phyloP scores from a whole-genome alignment of 2,888 invertebrate genomes.

The Morinoia aosen region DNA sequence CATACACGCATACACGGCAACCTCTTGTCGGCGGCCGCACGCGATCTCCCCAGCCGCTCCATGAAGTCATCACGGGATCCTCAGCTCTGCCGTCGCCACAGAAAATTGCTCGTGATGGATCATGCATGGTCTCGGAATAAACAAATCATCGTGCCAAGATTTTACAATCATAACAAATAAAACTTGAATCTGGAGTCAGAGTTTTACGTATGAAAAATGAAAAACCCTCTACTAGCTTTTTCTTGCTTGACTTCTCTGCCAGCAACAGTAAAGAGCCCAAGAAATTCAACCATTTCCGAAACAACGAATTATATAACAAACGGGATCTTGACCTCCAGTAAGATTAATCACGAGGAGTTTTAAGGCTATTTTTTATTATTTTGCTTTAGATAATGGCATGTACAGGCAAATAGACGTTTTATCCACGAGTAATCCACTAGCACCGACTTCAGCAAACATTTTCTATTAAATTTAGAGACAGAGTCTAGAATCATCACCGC shows the following conservation, averaged over 20 bases:
- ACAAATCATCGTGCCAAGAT: neutral
- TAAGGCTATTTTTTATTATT: too few species aligned
- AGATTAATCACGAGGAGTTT: neutral
- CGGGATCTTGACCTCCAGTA: neutral
- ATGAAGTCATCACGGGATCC: neutral
- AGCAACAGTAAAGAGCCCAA: neutral
- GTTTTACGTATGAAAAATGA: neutral
- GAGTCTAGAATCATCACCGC: too few species aligned
- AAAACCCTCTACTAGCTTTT: neutral
- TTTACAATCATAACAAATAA: neutral
- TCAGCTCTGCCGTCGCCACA: neutral
- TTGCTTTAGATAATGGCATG: neutral
- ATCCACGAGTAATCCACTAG: too few species aligned
- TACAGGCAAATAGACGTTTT: too few species aligned
- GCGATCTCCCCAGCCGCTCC: neutral
- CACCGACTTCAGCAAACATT: too few species aligned
- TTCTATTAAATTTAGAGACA: too few species aligned
- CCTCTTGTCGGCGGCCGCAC: neutral
- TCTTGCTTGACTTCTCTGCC: neutral
- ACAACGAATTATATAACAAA: neutral
- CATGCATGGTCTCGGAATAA: neutral
- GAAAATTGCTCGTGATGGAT: neutral
- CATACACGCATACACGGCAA: constrained; percentile 20
- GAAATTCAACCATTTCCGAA: neutral
- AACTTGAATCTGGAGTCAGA: neutral